Evolutionary conservation across 1,140 invertebrate genomes (phyloP).

Genomic region (Psix sp.): DNA sequence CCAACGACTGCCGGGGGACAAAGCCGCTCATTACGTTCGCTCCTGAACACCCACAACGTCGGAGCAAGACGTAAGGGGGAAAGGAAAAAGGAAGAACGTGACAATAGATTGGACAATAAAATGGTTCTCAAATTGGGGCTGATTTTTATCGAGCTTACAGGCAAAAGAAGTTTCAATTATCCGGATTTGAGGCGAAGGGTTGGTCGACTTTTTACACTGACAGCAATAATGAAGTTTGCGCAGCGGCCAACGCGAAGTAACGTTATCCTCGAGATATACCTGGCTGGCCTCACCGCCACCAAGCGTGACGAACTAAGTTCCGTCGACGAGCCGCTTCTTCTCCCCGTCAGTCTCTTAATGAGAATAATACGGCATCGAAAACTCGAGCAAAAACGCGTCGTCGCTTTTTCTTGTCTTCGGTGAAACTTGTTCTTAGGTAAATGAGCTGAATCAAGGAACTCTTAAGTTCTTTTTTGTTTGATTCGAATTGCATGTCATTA

Average conservation of each 20-base stretch:
- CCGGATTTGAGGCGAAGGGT: neutral
- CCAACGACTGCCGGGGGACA: too few relatives aligned
- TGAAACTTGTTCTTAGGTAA: conserved; percentile 29
- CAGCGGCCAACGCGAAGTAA: conserved; percentile 65
- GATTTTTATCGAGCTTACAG: too few relatives aligned
- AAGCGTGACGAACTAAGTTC: conserved; percentile 69
- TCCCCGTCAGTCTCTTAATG: conserved; percentile 36
- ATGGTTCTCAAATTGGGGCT: too few relatives aligned
- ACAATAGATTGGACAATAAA: too few relatives aligned
- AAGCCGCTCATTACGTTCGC: conserved; percentile 34
- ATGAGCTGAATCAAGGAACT: conserved; percentile 9
- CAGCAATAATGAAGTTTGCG: conserved; percentile 54
- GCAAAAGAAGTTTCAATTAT: neutral
- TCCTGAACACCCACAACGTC: conserved; percentile 39
- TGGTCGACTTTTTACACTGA: neutral
- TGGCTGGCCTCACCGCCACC: conserved; percentile 68
- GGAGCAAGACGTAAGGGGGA: too few relatives aligned
- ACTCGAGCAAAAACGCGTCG: conserved; percentile 13
- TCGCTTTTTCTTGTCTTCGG: conserved; percentile 13
- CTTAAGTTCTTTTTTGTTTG: neutral
- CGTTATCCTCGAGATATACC: conserved; percentile 72
- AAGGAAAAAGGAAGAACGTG: too few relatives aligned
- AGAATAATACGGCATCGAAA: conserved; percentile 44
- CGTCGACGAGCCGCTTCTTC: conserved; percentile 50
- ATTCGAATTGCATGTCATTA: neutral